Evolutionary conservation across 2,888 invertebrate species (phyloP).

Genomic region (Ceratothoa steindachneri): DNA sequence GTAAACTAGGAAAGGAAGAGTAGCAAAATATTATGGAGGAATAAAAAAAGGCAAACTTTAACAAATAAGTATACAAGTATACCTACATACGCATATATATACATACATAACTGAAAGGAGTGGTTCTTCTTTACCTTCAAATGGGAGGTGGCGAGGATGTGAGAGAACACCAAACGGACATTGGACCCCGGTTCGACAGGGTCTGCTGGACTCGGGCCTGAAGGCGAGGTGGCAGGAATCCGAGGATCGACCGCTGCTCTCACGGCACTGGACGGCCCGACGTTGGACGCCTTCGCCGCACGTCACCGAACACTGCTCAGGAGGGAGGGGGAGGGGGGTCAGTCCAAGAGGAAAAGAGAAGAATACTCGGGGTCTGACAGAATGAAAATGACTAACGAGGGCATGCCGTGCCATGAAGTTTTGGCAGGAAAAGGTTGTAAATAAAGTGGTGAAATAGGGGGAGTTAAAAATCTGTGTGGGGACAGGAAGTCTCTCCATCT

Average conservation of each 20-base stretch:
- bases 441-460: neutral
- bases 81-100: conserved; percentile 16
- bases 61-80: conserved; percentile 11
- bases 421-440: no score
- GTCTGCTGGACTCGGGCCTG: conserved; percentile 25
- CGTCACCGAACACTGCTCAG: conserved; percentile 69
- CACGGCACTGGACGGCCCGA: conserved; percentile 70
- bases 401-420: neutral
- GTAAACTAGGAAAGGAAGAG: no score
- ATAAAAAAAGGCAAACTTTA: neutral
- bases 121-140: conserved; percentile 7
- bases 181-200: conserved; percentile 35
- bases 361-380: neutral
- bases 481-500: no score
- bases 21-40: no score
- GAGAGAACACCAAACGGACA: conserved; percentile 34
- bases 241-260: conserved; percentile 59
- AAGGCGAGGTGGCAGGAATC: conserved; percentile 60
- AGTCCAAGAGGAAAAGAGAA: neutral
- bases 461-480: no score
- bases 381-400: no score
- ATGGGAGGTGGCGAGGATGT: conserved; percentile 24
- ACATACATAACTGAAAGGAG: conserved; percentile 2
- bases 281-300: conserved; percentile 86
- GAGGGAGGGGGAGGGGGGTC: neutral